Base-by-base conservation (phyloP, 2,113 vertebrate genomes). In the Butastur rufipennis region DNA sequence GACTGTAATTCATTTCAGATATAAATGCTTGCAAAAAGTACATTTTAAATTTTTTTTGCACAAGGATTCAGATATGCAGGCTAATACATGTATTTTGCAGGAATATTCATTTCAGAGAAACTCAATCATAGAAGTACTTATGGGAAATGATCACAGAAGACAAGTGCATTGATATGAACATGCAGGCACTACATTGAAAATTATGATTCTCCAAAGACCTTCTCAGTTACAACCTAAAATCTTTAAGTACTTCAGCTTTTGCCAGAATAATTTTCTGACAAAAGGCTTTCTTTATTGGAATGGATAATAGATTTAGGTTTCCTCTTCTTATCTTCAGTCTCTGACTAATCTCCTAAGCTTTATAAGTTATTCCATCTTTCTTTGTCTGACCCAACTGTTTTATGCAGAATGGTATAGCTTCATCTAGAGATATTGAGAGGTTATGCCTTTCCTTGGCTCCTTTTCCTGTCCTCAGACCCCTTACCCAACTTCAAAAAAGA, bases 61-160 rank as follows among this genome's bases (percentile, higher is more conserved):
- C 13, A 52, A 63, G 19, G 21, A 53, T 87, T 93, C 53, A 89
- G 34, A 74, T 81, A 27, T 52, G 23, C 19, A 93, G 19, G 34
- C 25, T 77, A 50, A 81, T 48, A 29, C 4, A 12, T 55, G 32
- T 27, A 78, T 73, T 92, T 73, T 65, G 9, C 25, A 78, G 77
- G 22, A 83, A 88, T 95, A 93, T 66, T 93, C 29, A 85, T 86
- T 87, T 75, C 55, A 65, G n/a, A 65, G 78, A 80, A 96, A 75
- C 34, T 87, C 27, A 81, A 2, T 80, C 74, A 56, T 23, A 34
- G 25, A 80, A 70, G 10, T 58, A 7, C 15, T 92, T 81, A 72
- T 48, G 43, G 27, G 34, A 89, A 90, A 91, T 31, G 47, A 90
- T 85, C 5, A 6, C 34, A 48, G 66, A 94, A 89, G 23, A 68